These are phyloP conservation scores for Beroe forskalii DNA, from an alignment of 37 sponge, comb jelly and placozoan species.

Conservation along the genomic window DNA sequence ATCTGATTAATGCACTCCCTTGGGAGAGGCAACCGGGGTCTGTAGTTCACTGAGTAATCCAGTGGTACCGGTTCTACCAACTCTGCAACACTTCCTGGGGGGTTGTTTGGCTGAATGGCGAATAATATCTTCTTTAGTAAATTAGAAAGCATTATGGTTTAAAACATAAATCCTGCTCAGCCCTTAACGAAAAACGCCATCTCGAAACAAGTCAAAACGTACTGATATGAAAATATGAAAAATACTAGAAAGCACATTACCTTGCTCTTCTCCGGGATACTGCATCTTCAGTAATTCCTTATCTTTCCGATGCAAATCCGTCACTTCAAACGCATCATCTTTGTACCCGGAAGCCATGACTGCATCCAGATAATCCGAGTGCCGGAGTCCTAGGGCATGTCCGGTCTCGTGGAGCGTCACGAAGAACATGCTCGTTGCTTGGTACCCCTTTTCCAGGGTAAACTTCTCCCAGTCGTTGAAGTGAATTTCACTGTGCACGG, in stretches of 20 bases:
- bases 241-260: too few relatives aligned
- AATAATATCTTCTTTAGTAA: too few relatives aligned
- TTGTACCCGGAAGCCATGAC: neutral
- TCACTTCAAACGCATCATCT: neutral
- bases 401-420: constrained; percentile 14
- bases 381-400: neutral
- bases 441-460: neutral
- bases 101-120: too few relatives aligned
- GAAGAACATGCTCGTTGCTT: neutral
- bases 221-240: too few relatives aligned
- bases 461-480: constrained; percentile 44
- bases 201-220: too few relatives aligned
- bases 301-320: neutral
- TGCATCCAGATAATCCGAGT: neutral
- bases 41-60: too few relatives aligned
- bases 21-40: neutral
- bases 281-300: neutral
- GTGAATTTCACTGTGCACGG: constrained; percentile 23
- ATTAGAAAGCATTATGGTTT: too few relatives aligned
- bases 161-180: too few relatives aligned
- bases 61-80: too few relatives aligned
- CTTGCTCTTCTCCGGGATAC: neutral
- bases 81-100: too few relatives aligned
- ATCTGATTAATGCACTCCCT: neutral
- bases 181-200: too few relatives aligned